These are phyloP conservation scores for Pluvianellus socialis DNA, from an alignment of 2,113 vertebrate genomes.

Conservation along the genomic window DNA sequence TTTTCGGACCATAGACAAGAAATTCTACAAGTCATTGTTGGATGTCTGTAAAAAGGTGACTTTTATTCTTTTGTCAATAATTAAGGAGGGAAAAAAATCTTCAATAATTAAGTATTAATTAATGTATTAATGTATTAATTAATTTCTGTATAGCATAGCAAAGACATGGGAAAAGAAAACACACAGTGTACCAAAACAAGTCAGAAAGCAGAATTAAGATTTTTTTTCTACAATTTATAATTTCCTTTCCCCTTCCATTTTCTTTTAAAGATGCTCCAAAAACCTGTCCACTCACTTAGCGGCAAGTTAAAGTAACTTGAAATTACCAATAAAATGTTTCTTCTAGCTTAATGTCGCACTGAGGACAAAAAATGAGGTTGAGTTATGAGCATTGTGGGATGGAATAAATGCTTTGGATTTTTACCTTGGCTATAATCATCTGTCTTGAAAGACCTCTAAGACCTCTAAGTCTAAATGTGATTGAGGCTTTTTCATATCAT, in stretches of 20 bases:
- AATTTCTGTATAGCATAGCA: neutral
- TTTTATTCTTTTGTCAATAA: constrained; percentile 25
- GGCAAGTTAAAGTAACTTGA: neutral
- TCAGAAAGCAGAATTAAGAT: neutral
- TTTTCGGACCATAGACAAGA: constrained; percentile 95
- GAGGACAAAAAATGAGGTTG: neutral
- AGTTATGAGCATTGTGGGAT: neutral
- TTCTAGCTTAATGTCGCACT: neutral
- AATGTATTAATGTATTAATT: too few species aligned
- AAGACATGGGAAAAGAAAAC: neutral
- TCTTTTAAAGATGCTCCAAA: neutral
- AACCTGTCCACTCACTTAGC: neutral
- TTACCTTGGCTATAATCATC: neutral
- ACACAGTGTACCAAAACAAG: neutral
- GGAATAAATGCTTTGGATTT: neutral
- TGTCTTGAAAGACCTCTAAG: neutral
- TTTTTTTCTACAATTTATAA: neutral
- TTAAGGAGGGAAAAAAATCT: neutral
- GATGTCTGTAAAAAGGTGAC: constrained; percentile 96
- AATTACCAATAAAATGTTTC: neutral
- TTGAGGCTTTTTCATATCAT: neutral
- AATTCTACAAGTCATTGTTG: constrained; percentile 91
- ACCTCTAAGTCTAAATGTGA: neutral
- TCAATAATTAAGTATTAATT: neutral
- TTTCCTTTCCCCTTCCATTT: fast-evolving